phyloP scores from a whole-genome alignment of 1,140 invertebrate species.

The Drusus annulatus region DNA sequence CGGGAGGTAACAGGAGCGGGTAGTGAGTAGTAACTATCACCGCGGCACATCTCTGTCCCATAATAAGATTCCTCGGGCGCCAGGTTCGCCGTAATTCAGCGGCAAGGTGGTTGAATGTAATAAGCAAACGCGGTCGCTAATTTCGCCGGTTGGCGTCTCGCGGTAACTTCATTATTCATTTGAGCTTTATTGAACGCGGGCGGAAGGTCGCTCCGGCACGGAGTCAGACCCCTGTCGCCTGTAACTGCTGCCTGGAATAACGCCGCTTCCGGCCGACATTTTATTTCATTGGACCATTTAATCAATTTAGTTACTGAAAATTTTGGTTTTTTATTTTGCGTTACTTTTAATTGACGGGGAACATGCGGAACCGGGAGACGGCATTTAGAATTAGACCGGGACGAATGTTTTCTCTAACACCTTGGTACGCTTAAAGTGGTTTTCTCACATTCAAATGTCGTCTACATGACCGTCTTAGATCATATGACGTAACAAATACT shows the following conservation, averaged over 20 bases:
- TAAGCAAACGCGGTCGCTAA: constrained; percentile 46
- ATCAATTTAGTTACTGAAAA: neutral
- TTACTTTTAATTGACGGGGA: too few species aligned
- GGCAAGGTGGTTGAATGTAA: constrained; percentile 46
- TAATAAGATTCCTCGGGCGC: constrained; percentile 44
- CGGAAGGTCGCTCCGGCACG: constrained; percentile 3
- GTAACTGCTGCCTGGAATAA: neutral
- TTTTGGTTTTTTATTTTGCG: neutral
- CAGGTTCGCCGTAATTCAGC: constrained; percentile 34
- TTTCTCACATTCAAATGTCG: too few species aligned
- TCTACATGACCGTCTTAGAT: too few species aligned
- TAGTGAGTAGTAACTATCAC: neutral
- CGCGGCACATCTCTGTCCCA: neutral
- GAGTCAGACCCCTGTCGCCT: neutral
- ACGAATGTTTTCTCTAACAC: too few species aligned
- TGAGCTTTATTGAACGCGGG: constrained; percentile 49
- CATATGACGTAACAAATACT: too few species aligned
- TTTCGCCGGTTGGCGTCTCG: constrained; percentile 30
- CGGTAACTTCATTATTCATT: constrained; percentile 51
- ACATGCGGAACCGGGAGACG: too few species aligned
- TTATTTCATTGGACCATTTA: neutral
- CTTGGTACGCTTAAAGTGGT: too few species aligned
- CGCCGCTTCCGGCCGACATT: neutral
- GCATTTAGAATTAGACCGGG: too few species aligned
- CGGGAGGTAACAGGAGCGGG: too few species aligned